A percentile compares a stretch with the other conserved stretches of the same genome.
phyloP scores from a whole-genome alignment of 2,888 invertebrate species.

The Apocheima hispidaria region DNA sequence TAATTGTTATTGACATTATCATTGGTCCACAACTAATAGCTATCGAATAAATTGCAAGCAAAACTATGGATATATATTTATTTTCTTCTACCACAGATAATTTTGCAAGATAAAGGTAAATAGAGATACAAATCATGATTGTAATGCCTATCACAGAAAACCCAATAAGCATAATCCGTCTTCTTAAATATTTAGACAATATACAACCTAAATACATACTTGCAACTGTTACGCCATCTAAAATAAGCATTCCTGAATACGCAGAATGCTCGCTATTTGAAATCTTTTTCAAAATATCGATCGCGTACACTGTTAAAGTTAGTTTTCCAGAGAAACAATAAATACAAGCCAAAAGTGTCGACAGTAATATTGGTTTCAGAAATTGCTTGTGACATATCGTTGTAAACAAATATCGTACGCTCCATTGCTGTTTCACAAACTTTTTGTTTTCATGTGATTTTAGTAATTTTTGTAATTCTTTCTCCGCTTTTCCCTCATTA shows the following conservation, averaged over 20 bases:
- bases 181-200: conserved; percentile 47
- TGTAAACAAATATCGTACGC: neutral
- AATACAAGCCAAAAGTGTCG: conserved; percentile 38
- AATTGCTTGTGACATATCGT: conserved; percentile 34
- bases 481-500: conserved; percentile 44
- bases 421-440: conserved; percentile 8
- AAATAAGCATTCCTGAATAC: conserved; percentile 57
- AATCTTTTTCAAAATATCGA: conserved; percentile 61
- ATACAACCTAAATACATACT: conserved; percentile 54
- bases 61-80: conserved; percentile 44
- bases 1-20: conserved; percentile 48
- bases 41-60: conserved; percentile 51
- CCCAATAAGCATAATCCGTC: conserved; percentile 49
- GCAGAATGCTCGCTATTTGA: conserved; percentile 51
- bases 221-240: conserved; percentile 58
- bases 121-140: conserved; percentile 50
- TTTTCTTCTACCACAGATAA: conserved; percentile 46
- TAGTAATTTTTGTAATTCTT: conserved; percentile 52
- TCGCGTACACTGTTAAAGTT: conserved; percentile 54
- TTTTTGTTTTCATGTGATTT: conserved; percentile 36
- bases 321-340: conserved; percentile 56
- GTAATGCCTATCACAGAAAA: conserved; percentile 45
- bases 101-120: conserved; percentile 51
- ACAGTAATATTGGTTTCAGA: conserved; percentile 51
- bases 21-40: conserved; percentile 55